phyloP scores from a whole-genome alignment of 1,140 invertebrate species.

The Sesamia nonagrioides region DNA sequence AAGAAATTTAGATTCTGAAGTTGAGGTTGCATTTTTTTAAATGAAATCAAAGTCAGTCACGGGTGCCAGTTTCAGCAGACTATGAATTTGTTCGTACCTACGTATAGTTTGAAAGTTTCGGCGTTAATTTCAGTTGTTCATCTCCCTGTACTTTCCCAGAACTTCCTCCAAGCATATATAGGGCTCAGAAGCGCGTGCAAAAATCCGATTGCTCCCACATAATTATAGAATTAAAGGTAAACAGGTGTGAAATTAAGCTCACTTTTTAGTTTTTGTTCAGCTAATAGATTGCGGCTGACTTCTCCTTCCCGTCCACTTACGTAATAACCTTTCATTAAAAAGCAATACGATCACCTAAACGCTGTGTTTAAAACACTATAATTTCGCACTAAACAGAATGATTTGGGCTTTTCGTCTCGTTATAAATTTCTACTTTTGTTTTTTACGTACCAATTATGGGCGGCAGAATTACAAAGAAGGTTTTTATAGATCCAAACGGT shows the following conservation, averaged over 20 bases:
- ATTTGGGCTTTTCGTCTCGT: slow-evolving; percentile 83
- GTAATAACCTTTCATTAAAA: slow-evolving; percentile 78
- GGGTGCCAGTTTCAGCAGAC: background rate
- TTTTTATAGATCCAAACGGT: slow-evolving; percentile 72
- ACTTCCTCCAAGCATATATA: no score
- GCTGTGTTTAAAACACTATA: slow-evolving; percentile 81
- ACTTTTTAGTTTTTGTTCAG: slow-evolving; percentile 81
- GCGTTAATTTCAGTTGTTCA: background rate
- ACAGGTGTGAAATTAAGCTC: slow-evolving; percentile 86
- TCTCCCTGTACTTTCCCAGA: background rate
- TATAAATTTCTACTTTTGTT: slow-evolving; percentile 84
- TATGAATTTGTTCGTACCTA: background rate
- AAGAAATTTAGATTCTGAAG: no score
- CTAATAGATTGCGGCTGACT: slow-evolving; percentile 79
- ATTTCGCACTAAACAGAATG: slow-evolving; percentile 85
- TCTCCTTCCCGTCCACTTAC: slow-evolving; percentile 73
- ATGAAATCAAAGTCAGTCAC: no score
- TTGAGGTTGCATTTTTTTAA: no score
- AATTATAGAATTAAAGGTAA: slow-evolving; percentile 85
- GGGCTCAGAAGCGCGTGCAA: slow-evolving; percentile 63
- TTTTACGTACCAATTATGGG: slow-evolving; percentile 81
- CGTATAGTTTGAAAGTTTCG: no score
- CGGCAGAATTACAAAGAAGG: slow-evolving; percentile 74
- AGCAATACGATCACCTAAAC: slow-evolving; percentile 80
- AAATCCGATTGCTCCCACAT: slow-evolving; percentile 71